Base-by-base conservation (phyloP, 2,113 vertebrate species). In the Scartelaos histophorus region DNA sequence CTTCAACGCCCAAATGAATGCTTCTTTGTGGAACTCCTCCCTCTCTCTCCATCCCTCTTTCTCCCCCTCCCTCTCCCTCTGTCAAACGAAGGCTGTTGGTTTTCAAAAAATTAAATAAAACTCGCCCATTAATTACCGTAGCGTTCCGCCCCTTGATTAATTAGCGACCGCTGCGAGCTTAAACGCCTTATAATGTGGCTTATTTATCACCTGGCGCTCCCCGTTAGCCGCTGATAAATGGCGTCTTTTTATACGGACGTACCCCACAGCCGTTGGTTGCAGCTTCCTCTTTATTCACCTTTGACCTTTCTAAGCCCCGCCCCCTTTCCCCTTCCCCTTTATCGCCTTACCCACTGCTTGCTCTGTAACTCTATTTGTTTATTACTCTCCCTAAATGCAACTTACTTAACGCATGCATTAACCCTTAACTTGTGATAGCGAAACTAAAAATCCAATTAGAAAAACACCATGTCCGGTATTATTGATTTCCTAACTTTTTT, bases 301-400 rank as follows among this genome's bases (percentile, higher is more conserved):
- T 74, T 87, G n/a, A 83, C 61, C 54, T 56, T 13, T 25, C 24
- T 58, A 58, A 24, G 56, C 56, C 79, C 47, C 7, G 45, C 66
- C 29, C 46, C 75, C 79, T 78, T 45, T 25, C 56, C 5, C 22
- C 3, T n/a, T 19, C 7, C 47, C 13, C 66, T 12, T 65, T 80
- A 66, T 53, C 56, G 67, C 67, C 79, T 83, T 51, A 88, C 82
- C 86, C 80, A 91, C 85, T 93, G 94, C 95, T 95, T 95, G 94
- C 94, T 94, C 90, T 95, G 58, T 61, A 58, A 93, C 90, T 94
- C 94, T 95, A 95, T 86, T 90, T 93, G 94, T 89, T 85, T 85
- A 85, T 92, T 96, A 96, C 94, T 97, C 94, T 96, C 96, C 96
- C 96, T 97, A 99, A 99, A 97, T 98, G 97, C 97, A 98, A 98